phyloP scores from a whole-genome alignment of 1,140 invertebrate genomes.

The Ladona fulva region DNA sequence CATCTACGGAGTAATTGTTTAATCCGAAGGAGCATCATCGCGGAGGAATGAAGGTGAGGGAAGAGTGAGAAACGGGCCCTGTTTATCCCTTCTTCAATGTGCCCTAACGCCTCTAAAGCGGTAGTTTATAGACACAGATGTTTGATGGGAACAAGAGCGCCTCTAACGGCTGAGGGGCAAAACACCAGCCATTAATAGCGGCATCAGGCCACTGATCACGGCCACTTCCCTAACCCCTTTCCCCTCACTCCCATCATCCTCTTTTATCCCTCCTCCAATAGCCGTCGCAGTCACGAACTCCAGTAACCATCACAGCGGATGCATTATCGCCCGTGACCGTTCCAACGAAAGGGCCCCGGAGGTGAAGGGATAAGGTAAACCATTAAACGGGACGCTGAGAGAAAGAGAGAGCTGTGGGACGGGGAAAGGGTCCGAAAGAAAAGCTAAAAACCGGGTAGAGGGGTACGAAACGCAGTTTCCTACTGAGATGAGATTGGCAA shows the following conservation, averaged over 20 bases:
- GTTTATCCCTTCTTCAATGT: neutral
- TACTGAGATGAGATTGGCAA: neutral
- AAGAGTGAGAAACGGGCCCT: neutral
- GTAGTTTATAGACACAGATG: neutral
- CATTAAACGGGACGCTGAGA: neutral
- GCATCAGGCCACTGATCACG: conserved; percentile 6
- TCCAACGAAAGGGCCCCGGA: neutral
- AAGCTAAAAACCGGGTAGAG: neutral
- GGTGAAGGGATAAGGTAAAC: neutral
- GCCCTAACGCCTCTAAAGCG: neutral
- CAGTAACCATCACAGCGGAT: conserved; percentile 7
- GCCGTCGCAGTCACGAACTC: neutral
- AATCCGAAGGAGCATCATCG: too few species aligned
- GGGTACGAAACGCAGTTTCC: neutral
- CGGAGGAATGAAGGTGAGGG: neutral
- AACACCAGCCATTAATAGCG: neutral
- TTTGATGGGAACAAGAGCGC: conserved; percentile 3
- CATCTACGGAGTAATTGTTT: too few species aligned
- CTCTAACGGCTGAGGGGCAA: conserved; percentile 6
- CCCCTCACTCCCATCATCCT: neutral
- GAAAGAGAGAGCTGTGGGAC: neutral
- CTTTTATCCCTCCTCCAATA: neutral
- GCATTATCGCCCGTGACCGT: neutral
- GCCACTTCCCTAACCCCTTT: neutral
- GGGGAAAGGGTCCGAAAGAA: neutral